phyloP scores from a whole-genome alignment of 1,140 invertebrate species.

The Hyles euphorbiae region DNA sequence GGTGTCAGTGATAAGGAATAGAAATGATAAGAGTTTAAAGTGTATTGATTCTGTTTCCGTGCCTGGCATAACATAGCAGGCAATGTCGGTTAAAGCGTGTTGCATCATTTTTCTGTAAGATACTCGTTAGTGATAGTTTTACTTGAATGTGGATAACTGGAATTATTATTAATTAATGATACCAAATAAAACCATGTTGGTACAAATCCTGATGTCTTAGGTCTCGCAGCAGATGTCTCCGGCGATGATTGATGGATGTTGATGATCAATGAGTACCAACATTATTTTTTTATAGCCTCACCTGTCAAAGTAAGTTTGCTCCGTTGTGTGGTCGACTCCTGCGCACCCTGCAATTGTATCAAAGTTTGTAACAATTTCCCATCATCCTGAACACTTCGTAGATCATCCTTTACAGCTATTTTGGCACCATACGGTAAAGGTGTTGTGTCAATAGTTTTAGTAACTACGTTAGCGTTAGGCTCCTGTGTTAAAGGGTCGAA shows the following conservation, averaged over 20 bases:
- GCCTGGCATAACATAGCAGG: no score
- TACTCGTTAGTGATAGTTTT: no score
- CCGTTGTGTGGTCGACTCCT: conserved; percentile 58
- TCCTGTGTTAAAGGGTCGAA: conserved; percentile 51
- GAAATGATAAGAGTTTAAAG: no score
- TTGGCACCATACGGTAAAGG: conserved; percentile 47
- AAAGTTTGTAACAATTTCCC: conserved; percentile 68
- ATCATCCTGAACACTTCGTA: conserved; percentile 64
- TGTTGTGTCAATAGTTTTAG: conserved; percentile 25
- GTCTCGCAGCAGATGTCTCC: no score
- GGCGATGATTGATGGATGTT: background rate
- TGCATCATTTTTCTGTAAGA: no score
- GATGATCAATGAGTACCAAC: background rate
- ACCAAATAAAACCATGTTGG: no score
- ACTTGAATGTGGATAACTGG: no score
- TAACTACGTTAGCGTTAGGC: conserved; percentile 27
- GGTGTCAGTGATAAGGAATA: no score
- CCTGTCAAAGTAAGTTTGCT: conserved; percentile 63
- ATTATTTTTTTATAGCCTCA: conserved; percentile 17
- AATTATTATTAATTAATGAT: no score
- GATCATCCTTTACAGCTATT: conserved; percentile 63
- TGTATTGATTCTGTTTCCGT: no score
- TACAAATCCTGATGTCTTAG: no score
- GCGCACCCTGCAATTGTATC: conserved; percentile 63
- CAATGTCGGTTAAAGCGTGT: no score